Conservation (phyloP, 2,797 vertebrate species). For the Fistularia tabacaria region DNA sequence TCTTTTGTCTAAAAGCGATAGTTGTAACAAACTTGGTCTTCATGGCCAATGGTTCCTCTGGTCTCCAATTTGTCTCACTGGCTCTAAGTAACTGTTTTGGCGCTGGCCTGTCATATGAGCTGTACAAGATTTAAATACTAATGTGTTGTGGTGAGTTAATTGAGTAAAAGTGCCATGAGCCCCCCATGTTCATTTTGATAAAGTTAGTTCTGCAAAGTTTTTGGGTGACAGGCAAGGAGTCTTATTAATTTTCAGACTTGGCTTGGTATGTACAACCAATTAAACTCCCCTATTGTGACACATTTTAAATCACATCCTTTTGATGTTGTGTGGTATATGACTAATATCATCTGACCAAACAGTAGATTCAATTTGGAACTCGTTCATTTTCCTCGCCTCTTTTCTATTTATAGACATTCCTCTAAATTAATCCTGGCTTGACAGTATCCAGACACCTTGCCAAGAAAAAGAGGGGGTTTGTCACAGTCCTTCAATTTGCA, state of each 20-base stretch:
- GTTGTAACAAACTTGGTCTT: neutral
- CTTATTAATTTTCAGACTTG: too few species aligned
- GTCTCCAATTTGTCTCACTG: conserved; percentile 41
- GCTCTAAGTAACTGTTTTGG: conserved; percentile 36
- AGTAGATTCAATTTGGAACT: conserved; percentile 48
- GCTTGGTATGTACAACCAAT: too few species aligned
- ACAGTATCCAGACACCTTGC: conserved; percentile 64
- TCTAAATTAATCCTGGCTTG: conserved; percentile 43
- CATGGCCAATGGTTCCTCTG: conserved; percentile 2
- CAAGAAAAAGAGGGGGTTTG: conserved; percentile 43
- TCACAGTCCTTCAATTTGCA: conserved; percentile 68
- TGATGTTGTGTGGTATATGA: conserved; percentile 15
- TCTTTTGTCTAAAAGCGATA: neutral
- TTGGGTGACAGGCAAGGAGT: too few species aligned
- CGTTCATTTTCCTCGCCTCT: conserved; percentile 28
- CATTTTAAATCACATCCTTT: conserved; percentile 7
- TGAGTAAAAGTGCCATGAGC: conserved; percentile 29
- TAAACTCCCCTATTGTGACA: too few species aligned
- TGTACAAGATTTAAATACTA: conserved; percentile 46
- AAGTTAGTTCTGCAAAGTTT: conserved; percentile 29
- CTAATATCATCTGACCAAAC: conserved; percentile 39
- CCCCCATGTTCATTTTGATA: conserved; percentile 33
- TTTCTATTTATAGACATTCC: conserved; percentile 53
- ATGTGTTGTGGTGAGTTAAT: conserved; percentile 27
- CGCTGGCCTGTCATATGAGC: conserved; percentile 38